Base-by-base conservation (phyloP, 1,140 invertebrate species). In the Glomeris maerens region DNA sequence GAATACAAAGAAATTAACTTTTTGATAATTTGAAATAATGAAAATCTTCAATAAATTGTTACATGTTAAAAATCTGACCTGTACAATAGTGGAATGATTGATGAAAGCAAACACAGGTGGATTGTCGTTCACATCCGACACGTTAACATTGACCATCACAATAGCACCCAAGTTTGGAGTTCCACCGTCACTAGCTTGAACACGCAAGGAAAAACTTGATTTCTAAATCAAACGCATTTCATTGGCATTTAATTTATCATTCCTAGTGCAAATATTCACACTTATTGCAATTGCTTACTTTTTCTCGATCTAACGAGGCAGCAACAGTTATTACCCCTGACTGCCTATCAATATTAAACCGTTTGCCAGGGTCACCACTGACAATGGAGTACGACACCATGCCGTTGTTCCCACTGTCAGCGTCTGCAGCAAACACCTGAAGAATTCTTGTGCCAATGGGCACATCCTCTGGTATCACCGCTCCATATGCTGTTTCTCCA, bases 51-150 rank as follows among this genome's bases (percentile, higher is more conserved):
- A n/a, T n/a, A n/a, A n/a, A n/a, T n/a, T n/a, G n/a, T n/a, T n/a
- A n/a, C n/a, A n/a, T n/a, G n/a, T n/a, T 5, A 36, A 48, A n/a
- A 5, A 40, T n/a, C 40, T 23, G 53, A 56, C 57, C 47, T 57
- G 57, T 2, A 59, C 50, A 46, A 55, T 51, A 29, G 54, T 49
- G 21, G 53, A 46, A 48, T 57, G 49, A 22, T 57, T 54, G 5
- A 53, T 52, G 27, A 39, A 52, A 20, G 54, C 59, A 50, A 68
- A 70, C 5, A 50, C 28, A 10, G 69, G 70, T 13, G 84, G 76
- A 62, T 93, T 91, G 60, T 95, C 90, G 65, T 95, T 95, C 0
- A 83, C 80, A 64, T 94, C 90, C 2, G 77, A 64, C 21, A 95
- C 76, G 63, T 87, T 81, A 31, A 95, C 74, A 57, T 81, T 81